A percentile compares a stretch with the other conserved stretches of the same genome.
These are phyloP conservation scores for Macrostomum lignano DNA, from an alignment of 1,140 invertebrate genomes.

Conservation along the genomic window DNA sequence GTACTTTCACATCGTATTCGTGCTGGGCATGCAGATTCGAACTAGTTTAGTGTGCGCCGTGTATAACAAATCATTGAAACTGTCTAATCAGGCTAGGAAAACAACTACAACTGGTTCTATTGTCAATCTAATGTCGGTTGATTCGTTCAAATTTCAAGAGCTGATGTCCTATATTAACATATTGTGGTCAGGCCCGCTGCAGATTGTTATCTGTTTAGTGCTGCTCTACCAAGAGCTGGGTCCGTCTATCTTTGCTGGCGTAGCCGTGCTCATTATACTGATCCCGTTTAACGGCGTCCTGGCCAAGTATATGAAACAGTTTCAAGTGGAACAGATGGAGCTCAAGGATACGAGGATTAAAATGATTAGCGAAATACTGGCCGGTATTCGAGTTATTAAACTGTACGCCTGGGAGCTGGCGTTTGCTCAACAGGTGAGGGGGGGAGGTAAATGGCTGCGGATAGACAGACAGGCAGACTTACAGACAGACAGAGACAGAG, in stretches of 20 bases:
- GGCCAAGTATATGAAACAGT: slow-evolving; percentile 40
- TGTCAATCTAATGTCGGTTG: slow-evolving; percentile 33
- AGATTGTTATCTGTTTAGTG: slow-evolving; percentile 54
- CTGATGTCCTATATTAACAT: slow-evolving; percentile 51
- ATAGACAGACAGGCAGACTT: too few species aligned
- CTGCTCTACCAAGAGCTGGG: slow-evolving; percentile 52
- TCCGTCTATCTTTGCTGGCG: slow-evolving; percentile 21
- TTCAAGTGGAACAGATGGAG: slow-evolving; percentile 29
- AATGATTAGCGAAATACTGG: slow-evolving; percentile 25
- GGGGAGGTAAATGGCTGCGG: too few species aligned
- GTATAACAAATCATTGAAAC: slow-evolving; percentile 8
- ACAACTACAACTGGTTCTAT: slow-evolving; percentile 34
- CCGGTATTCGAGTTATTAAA: slow-evolving; percentile 30
- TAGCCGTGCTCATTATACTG: slow-evolving; percentile 26
- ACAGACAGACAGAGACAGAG: too few species aligned
- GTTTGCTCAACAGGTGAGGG: too few species aligned
- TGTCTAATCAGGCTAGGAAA: too few species aligned
- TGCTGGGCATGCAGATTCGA: not conserved
- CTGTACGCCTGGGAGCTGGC: slow-evolving; percentile 24
- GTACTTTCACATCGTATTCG: slow-evolving; percentile 6
- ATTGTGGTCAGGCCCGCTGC: slow-evolving; percentile 78
- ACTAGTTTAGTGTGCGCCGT: not conserved
- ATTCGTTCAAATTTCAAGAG: slow-evolving; percentile 30
- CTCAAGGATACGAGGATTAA: slow-evolving; percentile 34
- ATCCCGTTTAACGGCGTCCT: slow-evolving; percentile 49